These are phyloP conservation scores for Phania funesta DNA, from an alignment of 2,888 invertebrate genomes.

Conservation along the genomic window DNA sequence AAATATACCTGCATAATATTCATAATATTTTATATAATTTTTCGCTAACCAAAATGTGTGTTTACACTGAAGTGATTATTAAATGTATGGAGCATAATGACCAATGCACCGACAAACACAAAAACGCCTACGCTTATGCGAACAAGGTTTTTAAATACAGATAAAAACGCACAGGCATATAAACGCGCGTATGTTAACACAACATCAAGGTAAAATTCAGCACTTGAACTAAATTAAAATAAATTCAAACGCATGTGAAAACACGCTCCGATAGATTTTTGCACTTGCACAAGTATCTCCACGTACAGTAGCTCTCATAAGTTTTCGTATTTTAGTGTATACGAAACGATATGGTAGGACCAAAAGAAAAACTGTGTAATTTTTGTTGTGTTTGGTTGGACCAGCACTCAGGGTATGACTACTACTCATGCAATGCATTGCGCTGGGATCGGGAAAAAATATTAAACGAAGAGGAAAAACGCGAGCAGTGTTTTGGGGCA, in stretches of 20 bases:
- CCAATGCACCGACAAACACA: not conserved
- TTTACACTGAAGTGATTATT: slow-evolving; percentile 34
- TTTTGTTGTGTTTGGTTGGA: too few relatives aligned
- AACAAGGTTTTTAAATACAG: slow-evolving; percentile 36
- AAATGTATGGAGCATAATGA: not conserved
- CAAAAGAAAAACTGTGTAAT: too few relatives aligned
- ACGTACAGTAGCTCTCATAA: too few relatives aligned
- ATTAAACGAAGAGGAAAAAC: too few relatives aligned
- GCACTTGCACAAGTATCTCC: not conserved
- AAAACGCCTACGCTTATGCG: not conserved
- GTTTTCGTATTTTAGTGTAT: too few relatives aligned
- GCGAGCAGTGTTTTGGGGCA: too few relatives aligned
- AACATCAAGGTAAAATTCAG: slow-evolving; percentile 50
- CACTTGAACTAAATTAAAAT: not conserved
- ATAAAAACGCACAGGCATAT: slow-evolving; percentile 3
- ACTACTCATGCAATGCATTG: too few relatives aligned
- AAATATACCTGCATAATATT: not conserved
- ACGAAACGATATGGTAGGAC: too few relatives aligned
- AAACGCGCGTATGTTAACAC: slow-evolving; percentile 38
- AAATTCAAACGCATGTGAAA: not conserved
- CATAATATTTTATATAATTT: slow-evolving; percentile 2
- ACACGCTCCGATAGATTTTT: not conserved
- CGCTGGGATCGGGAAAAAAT: too few relatives aligned
- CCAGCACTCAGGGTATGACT: too few relatives aligned
- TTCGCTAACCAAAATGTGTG: slow-evolving; percentile 26